Conservation (phyloP, 2,113 vertebrate species). For the Thinocorus orbignyianus region DNA sequence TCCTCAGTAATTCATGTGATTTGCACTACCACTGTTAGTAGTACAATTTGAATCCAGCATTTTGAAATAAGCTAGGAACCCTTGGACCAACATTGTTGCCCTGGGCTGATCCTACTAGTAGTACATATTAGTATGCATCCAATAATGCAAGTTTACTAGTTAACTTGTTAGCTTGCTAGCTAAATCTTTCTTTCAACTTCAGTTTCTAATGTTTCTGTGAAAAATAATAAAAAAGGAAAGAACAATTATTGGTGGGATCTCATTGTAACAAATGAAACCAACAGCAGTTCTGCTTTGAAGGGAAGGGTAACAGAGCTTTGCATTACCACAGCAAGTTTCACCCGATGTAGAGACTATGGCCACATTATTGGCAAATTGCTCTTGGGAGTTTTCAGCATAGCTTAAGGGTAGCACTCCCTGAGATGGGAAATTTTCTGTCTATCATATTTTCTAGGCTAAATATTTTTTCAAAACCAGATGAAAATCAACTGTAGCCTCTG, state of each 20-base stretch:
- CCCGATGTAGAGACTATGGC: accelerated
- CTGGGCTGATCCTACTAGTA: background rate
- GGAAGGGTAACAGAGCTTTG: background rate
- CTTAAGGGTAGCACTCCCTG: background rate
- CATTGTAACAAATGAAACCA: background rate
- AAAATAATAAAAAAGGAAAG: background rate
- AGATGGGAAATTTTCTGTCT: background rate
- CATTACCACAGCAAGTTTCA: background rate
- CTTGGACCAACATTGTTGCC: background rate
- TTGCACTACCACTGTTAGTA: background rate
- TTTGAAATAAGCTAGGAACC: background rate
- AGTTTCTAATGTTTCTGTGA: background rate
- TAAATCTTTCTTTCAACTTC: background rate
- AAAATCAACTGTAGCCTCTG: background rate
- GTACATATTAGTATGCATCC: no score
- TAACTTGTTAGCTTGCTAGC: background rate
- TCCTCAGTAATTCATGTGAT: background rate
- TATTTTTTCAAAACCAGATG: background rate
- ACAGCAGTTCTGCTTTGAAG: background rate
- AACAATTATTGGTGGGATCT: background rate
- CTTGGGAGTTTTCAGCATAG: background rate
- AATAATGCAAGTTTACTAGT: background rate
- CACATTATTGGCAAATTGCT: background rate
- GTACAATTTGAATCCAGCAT: background rate
- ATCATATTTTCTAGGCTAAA: background rate